These are phyloP conservation scores for Zaprionus ghesquierei DNA, from an alignment of 1,140 invertebrate species.

Conservation along the genomic window DNA sequence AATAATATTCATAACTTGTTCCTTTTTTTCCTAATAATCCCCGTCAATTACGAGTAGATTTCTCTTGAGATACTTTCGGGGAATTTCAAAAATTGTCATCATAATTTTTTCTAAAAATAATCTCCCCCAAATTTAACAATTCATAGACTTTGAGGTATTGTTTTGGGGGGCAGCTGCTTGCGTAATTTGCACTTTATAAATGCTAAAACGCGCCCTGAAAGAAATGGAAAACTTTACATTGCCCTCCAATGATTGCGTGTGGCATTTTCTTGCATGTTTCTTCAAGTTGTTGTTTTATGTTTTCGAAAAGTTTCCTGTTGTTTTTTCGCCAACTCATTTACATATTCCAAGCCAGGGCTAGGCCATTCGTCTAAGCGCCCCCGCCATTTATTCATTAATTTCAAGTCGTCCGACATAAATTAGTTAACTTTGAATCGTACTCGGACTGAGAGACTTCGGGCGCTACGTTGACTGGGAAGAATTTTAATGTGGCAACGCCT, in stretches of 20 bases:
- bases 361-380: conserved; percentile 72
- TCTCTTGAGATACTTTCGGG: neutral
- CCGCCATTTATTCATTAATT: conserved; percentile 80
- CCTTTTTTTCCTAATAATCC: neutral
- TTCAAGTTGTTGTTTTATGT: conserved; percentile 46
- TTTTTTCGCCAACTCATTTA: conserved; percentile 69
- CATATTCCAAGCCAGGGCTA: conserved; percentile 60
- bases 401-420: conserved; percentile 80
- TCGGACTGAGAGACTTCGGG: conserved; percentile 21
- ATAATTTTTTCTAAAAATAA: conserved; percentile 24
- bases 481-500: conserved; percentile 67
- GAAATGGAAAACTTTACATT: conserved; percentile 69
- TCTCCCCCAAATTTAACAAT: conserved; percentile 11
- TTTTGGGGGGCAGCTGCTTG: conserved; percentile 53
- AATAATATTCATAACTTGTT: neutral
- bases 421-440: conserved; percentile 71
- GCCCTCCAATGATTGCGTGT: conserved; percentile 73
- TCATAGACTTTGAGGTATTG: conserved; percentile 39
- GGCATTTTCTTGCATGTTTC: conserved; percentile 56
- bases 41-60: neutral
- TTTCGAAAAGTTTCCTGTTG: conserved; percentile 25
- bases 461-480: conserved; percentile 50
- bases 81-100: conserved; percentile 29
- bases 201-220: conserved; percentile 25
- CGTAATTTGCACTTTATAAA: conserved; percentile 71